Evolutionary conservation across 2,113 vertebrate species (phyloP).

Genomic region (Sander vitreus): DNA sequence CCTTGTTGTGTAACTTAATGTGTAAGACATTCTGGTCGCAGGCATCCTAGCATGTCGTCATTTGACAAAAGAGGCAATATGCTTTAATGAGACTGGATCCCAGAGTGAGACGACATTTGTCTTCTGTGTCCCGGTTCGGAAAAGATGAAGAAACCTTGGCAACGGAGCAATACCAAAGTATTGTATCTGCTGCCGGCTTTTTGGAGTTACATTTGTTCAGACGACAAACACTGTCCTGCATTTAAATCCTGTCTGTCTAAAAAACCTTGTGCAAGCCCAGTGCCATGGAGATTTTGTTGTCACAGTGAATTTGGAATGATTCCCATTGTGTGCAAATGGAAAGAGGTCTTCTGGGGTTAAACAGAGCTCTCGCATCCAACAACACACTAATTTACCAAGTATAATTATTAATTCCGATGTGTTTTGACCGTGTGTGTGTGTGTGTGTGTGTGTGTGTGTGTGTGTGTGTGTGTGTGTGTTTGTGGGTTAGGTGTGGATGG

Average conservation of each 20-base stretch:
- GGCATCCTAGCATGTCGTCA: slow-evolving; percentile 13
- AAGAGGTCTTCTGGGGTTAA: slow-evolving; percentile 38
- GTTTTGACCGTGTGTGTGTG: slow-evolving; percentile 14
- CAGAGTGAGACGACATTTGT: slow-evolving; percentile 54
- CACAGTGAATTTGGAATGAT: slow-evolving; percentile 13
- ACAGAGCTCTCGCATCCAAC: slow-evolving; percentile 17
- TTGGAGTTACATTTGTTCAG: slow-evolving; percentile 6
- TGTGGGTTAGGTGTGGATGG: background rate
- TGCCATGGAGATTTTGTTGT: background rate
- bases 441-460: too few species aligned
- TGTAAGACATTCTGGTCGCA: slow-evolving; percentile 49
- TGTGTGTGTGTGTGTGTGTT: background rate
- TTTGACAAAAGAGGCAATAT: slow-evolving; percentile 73
- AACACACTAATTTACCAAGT: slow-evolving; percentile 36
- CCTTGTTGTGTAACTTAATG: slow-evolving; percentile 16
- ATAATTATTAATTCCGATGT: slow-evolving; percentile 35
- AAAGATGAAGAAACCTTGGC: slow-evolving; percentile 53
- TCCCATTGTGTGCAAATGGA: slow-evolving; percentile 16
- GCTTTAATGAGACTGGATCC: slow-evolving; percentile 60
- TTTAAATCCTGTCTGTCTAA: slow-evolving; percentile 25
- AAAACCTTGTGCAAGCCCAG: background rate
- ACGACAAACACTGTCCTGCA: slow-evolving; percentile 13
- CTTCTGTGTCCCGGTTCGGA: slow-evolving; percentile 23
- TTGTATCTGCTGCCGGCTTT: slow-evolving; percentile 43
- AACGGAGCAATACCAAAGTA: slow-evolving; percentile 15